Evolutionary conservation across 2,888 invertebrate genomes (phyloP).

Genomic region (Drosophila tripunctata): DNA sequence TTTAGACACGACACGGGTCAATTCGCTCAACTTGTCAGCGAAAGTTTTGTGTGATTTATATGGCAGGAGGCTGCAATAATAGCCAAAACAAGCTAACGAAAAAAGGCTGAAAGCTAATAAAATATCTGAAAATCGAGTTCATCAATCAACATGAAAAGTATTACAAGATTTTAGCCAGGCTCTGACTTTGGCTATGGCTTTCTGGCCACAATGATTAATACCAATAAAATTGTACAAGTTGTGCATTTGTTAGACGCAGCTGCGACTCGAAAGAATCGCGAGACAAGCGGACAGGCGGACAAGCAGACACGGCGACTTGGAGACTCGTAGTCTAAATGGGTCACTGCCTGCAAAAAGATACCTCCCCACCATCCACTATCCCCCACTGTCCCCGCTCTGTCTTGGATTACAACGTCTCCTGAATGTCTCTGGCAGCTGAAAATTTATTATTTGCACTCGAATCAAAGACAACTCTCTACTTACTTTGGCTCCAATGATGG

Average conservation of each 20-base stretch:
- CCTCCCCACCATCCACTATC: not conserved
- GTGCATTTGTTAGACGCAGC: slow-evolving; percentile 54
- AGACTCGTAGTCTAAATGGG: slow-evolving; percentile 56
- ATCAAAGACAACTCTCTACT: slow-evolving; percentile 61
- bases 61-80: slow-evolving; percentile 19
- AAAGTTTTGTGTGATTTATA: slow-evolving; percentile 59
- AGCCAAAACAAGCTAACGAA: not conserved
- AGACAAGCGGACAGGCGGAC: not conserved
- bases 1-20: slow-evolving; percentile 48
- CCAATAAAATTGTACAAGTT: slow-evolving; percentile 79
- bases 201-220: slow-evolving; percentile 82
- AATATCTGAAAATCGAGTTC: slow-evolving; percentile 55
- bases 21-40: slow-evolving; percentile 61
- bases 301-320: not conserved
- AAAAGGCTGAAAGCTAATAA: slow-evolving; percentile 13
- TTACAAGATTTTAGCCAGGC: slow-evolving; percentile 51
- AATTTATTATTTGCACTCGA: slow-evolving; percentile 79
- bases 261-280: slow-evolving; percentile 13
- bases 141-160: slow-evolving; percentile 69
- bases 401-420: slow-evolving; percentile 77
- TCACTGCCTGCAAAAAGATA: slow-evolving; percentile 58
- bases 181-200: too few species aligned
- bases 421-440: slow-evolving; percentile 64
- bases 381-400: not conserved
- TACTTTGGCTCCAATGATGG: not conserved